phyloP scores from a whole-genome alignment of 2,888 invertebrate genomes.

The Diarsia dahlii region DNA sequence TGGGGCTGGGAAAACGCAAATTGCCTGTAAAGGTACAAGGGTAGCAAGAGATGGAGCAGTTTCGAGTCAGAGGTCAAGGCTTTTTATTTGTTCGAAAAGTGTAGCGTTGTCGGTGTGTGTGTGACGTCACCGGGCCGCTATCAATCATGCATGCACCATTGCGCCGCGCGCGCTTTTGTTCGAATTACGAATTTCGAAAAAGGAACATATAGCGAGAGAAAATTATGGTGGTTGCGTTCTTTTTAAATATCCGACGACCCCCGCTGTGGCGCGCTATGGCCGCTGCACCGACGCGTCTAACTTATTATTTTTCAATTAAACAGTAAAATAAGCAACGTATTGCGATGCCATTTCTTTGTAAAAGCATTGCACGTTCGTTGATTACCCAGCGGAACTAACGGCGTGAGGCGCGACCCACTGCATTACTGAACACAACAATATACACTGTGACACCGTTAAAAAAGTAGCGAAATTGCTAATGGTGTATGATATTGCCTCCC shows the following conservation, averaged over 20 bases:
- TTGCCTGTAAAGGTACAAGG: conserved; percentile 74
- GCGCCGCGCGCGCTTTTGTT: conserved; percentile 88
- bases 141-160: conserved; percentile 90
- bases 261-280: conserved; percentile 75
- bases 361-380: conserved; percentile 51
- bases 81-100: conserved; percentile 81
- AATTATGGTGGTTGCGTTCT: conserved; percentile 87
- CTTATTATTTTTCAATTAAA: conserved; percentile 85
- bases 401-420: conserved; percentile 49
- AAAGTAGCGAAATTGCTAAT: conserved; percentile 91
- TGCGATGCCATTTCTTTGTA: conserved; percentile 52
- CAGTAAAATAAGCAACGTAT: conserved; percentile 80
- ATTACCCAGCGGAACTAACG: conserved; percentile 36
- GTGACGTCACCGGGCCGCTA: conserved; percentile 86
- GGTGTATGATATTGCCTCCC: conserved; percentile 92
- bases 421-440: conserved; percentile 75
- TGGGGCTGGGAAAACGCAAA: conserved; percentile 78
- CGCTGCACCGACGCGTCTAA: conserved; percentile 68
- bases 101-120: conserved; percentile 76
- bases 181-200: conserved; percentile 89
- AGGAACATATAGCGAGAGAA: conserved; percentile 84
- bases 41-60: conserved; percentile 66
- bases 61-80: conserved; percentile 84
- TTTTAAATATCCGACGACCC: conserved; percentile 83
- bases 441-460: conserved; percentile 90